Conservation (phyloP, 2,113 vertebrate species). For the Arvicanthis niloticus region DNA sequence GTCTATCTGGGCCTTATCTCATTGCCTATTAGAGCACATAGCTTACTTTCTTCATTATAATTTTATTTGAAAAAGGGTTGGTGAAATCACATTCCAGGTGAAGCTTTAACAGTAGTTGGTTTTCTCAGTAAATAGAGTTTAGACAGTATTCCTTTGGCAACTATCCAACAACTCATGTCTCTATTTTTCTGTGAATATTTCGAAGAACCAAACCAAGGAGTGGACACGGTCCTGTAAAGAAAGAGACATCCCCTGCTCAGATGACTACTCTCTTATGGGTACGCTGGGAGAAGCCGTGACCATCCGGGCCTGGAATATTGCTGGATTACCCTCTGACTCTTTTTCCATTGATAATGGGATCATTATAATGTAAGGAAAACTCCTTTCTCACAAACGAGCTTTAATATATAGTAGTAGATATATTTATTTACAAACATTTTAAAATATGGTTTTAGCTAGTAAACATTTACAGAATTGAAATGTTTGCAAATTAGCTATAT, state of each 20-base stretch:
- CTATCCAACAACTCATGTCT: conserved; percentile 43
- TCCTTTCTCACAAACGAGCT: background rate
- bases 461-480: background rate
- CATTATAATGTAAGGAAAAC: conserved; percentile 91
- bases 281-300: conserved; percentile 92
- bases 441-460: background rate
- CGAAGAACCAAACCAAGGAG: conserved; percentile 90
- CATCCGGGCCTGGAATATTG: conserved; percentile 93
- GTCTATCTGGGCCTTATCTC: background rate
- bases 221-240: conserved; percentile 90
- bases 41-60: background rate
- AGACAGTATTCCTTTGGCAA: background rate
- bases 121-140: background rate
- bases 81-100: background rate
- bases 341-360: conserved; percentile 95
- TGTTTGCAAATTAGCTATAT: background rate
- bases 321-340: conserved; percentile 93
- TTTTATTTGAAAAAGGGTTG: conserved; percentile 33
- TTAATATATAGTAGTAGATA: background rate
- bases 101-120: background rate
- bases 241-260: conserved; percentile 91
- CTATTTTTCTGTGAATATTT: conserved; percentile 52
- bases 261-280: conserved; percentile 90
- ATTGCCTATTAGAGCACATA: background rate
- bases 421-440: background rate